Evolutionary conservation across 2,888 invertebrate species (phyloP).

Genomic region (Odontocolon sp.): DNA sequence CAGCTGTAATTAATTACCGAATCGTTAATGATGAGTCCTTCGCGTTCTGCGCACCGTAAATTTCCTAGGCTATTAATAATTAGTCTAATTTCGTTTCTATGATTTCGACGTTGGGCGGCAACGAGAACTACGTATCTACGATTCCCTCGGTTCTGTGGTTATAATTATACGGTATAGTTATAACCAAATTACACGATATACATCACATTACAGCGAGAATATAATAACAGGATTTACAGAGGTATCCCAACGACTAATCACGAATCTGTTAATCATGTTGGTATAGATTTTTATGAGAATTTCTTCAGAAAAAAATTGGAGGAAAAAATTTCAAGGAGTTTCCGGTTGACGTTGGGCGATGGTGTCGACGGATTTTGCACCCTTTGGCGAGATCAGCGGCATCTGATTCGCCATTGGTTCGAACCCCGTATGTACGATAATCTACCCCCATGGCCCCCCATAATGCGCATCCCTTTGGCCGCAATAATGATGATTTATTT

Average conservation of each 20-base stretch:
- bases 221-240: background rate
- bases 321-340: no score
- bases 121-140: background rate
- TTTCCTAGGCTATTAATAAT: conserved; percentile 52
- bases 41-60: conserved; percentile 24
- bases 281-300: no score
- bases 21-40: conserved; percentile 53
- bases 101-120: background rate
- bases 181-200: background rate
- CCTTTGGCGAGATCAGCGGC: background rate
- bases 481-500: conserved; percentile 85
- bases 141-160: conserved; percentile 6
- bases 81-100: conserved; percentile 49
- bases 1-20: conserved; percentile 71
- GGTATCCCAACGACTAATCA: background rate
- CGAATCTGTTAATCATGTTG: no score
- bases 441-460: conserved; percentile 62
- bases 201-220: background rate
- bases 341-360: no score
- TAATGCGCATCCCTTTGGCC: conserved; percentile 80
- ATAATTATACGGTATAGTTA: background rate
- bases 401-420: background rate
- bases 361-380: background rate
- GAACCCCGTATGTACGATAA: conserved; percentile 12
- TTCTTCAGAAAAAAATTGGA: no score